Evolutionary conservation across 37 sponge, comb jelly and placozoan genomes (phyloP), one percentile per base, ranked within the genome.

Genomic region (Aphrocallistes beatrix): DNA sequence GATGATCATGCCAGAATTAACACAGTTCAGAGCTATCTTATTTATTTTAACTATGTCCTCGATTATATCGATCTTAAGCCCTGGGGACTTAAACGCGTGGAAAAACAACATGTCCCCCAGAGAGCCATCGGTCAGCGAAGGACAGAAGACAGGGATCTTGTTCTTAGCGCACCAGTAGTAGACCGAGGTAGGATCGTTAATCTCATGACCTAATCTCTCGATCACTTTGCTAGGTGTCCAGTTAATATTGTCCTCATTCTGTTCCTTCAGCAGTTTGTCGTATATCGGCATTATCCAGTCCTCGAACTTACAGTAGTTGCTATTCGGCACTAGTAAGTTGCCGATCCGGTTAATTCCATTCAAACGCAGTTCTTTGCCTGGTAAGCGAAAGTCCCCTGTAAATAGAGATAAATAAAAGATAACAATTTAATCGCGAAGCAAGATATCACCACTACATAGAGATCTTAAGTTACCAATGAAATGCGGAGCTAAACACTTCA

Each of bases 91-190:
- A 88, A 92, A 95, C 8, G 92, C 88, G 88, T 98, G 96, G 83
- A 98, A 92, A 81, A 92, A 98, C 38, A 98, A 89, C 87, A 93
- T 89, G 83, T 98, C 99, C 23, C 99, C 99, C 1, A 98, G 37
- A 21, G 99, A 91, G 1, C 99, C 99, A 82, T 98, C 99, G 36
- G 96, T 98, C 3, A 98, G 81, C 17, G 99, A 96, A 38, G 99
- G 99, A 91, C 93, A 95, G 87, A 94, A 98, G 39, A 98, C 93
- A 16, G 99, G 99, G 38, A 98, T 98, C 51, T 93, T 92, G 87
- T 98, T 98, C 96, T 98, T 95, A 48, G 90, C 90, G 0, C 93
- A 93, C 96, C 99, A 95, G 86, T 95, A 98, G 87, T 91, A 93
- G 36, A 98, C 99, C 40, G 96, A 93, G 39, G 95, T 92, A 37